Evolutionary conservation across 37 sponge, comb jelly and placozoan species (phyloP).

Genomic region (Axinella damicornis): DNA sequence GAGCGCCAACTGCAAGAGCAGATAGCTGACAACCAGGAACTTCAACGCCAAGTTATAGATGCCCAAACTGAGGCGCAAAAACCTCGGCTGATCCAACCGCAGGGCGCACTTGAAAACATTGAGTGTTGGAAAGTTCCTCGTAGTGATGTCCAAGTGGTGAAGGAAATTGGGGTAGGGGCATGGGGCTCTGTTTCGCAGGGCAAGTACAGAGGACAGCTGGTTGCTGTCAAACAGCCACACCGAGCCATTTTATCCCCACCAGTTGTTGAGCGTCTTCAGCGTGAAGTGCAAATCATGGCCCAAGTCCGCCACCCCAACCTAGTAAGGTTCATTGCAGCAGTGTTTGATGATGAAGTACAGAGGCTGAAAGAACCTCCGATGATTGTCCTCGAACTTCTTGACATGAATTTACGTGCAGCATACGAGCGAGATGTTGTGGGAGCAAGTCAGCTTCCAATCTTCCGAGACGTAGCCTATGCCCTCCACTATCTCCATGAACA

Average conservation of each 20-base stretch:
- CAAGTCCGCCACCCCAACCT: slow-evolving; percentile 75
- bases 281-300: slow-evolving; percentile 75
- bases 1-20: neutral
- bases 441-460: slow-evolving; percentile 6
- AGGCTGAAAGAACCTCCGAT: slow-evolving; percentile 24
- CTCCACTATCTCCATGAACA: slow-evolving; percentile 76
- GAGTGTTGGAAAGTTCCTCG: slow-evolving; percentile 32
- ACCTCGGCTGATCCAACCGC: too few species aligned
- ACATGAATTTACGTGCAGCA: slow-evolving; percentile 50
- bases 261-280: slow-evolving; percentile 17
- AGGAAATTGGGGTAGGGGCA: slow-evolving; percentile 30
- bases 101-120: too few species aligned
- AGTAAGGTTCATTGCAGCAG: slow-evolving; percentile 65
- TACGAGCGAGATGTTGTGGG: slow-evolving; percentile 16
- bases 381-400: slow-evolving; percentile 72
- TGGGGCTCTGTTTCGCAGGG: slow-evolving; percentile 32
- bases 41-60: neutral
- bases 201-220: slow-evolving; percentile 17
- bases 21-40: neutral
- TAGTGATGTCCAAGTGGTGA: slow-evolving; percentile 5
- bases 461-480: slow-evolving; percentile 71
- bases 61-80: neutral
- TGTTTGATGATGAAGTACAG: slow-evolving; percentile 20
- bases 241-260: neutral
- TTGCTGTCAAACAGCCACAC: slow-evolving; percentile 42